phyloP scores from a whole-genome alignment of 2,113 vertebrate species.

The Opisthocomus hoazin region DNA sequence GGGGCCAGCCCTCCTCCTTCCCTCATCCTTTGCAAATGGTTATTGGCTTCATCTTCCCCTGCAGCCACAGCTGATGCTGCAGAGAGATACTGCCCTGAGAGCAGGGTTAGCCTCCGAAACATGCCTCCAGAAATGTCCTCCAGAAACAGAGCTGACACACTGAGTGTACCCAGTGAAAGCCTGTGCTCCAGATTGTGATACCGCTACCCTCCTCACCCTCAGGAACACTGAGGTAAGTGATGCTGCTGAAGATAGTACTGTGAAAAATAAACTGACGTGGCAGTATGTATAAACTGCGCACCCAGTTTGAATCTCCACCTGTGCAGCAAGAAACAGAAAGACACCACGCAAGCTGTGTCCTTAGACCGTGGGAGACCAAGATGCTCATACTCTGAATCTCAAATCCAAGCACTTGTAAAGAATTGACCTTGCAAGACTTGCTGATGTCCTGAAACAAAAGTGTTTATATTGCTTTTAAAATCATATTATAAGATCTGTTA shows the following conservation, averaged over 20 bases:
- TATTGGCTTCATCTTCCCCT: background rate
- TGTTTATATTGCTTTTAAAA: conserved; percentile 17
- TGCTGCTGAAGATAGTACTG: background rate
- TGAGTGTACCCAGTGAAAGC: background rate
- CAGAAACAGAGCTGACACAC: background rate
- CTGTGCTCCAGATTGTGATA: accelerated
- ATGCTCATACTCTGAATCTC: background rate
- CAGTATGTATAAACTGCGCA: background rate
- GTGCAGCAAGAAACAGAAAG: background rate
- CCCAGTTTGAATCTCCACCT: background rate
- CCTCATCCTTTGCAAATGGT: background rate
- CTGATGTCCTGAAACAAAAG: background rate
- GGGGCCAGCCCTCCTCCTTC: background rate
- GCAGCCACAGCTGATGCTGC: background rate
- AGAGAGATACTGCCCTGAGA: background rate
- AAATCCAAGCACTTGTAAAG: background rate
- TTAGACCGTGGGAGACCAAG: background rate
- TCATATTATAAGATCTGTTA: background rate
- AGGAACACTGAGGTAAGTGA: background rate
- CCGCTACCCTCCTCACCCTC: background rate
- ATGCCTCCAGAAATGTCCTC: background rate
- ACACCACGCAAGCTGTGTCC: background rate
- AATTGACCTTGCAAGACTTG: conserved; percentile 9
- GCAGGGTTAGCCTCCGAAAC: background rate
- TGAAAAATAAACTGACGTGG: background rate